Percentiles rank a stretch among this genome's conserved stretches.
phyloP scores from a whole-genome alignment of 2,797 vertebrate species.

The Percopsis omiscomaycus region DNA sequence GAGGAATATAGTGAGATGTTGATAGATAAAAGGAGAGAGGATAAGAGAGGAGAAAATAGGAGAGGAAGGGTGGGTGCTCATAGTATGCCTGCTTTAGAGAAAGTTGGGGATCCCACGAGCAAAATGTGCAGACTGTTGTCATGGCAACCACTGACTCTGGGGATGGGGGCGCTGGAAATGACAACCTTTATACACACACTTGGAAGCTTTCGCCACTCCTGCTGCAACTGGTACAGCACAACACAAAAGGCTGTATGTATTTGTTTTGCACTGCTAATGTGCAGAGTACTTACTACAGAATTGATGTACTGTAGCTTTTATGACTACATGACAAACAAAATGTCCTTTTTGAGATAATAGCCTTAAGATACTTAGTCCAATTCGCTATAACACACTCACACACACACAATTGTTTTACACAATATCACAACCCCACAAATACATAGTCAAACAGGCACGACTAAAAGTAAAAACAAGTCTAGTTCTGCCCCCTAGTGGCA shows the following conservation, averaged over 20 bases:
- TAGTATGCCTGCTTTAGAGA: too few species aligned
- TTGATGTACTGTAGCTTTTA: background rate
- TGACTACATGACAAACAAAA: background rate
- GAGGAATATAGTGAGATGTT: background rate
- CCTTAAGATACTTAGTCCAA: background rate
- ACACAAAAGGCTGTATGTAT: too few species aligned
- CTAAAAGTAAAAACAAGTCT: constrained; percentile 36
- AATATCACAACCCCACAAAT: background rate
- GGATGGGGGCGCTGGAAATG: too few species aligned
- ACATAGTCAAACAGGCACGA: constrained; percentile 1
- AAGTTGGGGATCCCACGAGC: too few species aligned
- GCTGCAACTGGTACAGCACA: too few species aligned
- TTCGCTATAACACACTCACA: background rate
- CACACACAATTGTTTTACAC: background rate
- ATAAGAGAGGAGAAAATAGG: background rate
- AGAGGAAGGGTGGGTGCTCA: too few species aligned
- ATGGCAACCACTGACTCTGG: too few species aligned
- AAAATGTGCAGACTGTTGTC: too few species aligned
- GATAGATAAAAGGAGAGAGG: background rate
- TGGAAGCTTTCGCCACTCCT: too few species aligned
- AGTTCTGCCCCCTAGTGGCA: constrained; percentile 65
- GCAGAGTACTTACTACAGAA: background rate
- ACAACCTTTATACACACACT: background rate
- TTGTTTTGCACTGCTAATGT: constrained; percentile 17
- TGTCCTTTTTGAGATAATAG: background rate